These are phyloP conservation scores for Tipula confusa DNA, from an alignment of 2,888 invertebrate genomes.

Conservation along the genomic window DNA sequence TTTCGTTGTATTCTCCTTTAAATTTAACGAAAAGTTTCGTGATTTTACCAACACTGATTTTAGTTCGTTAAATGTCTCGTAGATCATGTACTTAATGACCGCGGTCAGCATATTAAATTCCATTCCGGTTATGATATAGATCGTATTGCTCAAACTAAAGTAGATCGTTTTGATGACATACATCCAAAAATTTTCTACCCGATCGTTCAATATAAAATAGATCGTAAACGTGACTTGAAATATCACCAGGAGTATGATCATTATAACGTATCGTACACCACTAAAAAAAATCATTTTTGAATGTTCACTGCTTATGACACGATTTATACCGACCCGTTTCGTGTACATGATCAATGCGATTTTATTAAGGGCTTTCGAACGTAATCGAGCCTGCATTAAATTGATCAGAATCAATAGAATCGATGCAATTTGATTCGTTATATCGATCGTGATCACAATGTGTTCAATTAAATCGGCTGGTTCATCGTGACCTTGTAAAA, in stretches of 20 bases:
- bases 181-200: background rate
- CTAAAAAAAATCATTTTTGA: background rate
- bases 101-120: background rate
- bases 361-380: background rate
- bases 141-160: background rate
- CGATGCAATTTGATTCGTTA: background rate
- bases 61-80: background rate
- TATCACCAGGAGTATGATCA: background rate
- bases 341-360: background rate
- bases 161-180: background rate
- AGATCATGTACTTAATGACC: background rate
- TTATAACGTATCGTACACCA: background rate
- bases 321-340: background rate
- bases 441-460: background rate
- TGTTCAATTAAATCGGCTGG: background rate
- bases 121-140: background rate
- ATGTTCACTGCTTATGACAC: background rate
- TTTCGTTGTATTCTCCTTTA: background rate
- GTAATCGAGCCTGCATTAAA: background rate
- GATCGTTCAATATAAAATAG: background rate
- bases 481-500: background rate
- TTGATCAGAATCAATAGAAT: conserved; percentile 8
- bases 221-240: background rate
- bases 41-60: background rate
- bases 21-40: background rate